Evolutionary conservation across 2,113 vertebrate species (phyloP).

Genomic region (Azemiops feae): DNA sequence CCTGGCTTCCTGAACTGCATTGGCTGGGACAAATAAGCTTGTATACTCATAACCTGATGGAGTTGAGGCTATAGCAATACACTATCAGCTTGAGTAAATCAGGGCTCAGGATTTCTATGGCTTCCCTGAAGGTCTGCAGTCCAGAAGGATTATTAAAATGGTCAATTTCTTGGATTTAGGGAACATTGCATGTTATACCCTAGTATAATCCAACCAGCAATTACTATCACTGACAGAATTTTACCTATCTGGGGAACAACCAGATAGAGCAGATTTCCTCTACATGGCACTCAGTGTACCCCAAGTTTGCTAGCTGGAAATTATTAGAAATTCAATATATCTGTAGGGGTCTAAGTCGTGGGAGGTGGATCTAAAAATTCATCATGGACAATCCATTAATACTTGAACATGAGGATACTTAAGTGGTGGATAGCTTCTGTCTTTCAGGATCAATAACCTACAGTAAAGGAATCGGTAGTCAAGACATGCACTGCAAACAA

Average conservation of each 20-base stretch:
- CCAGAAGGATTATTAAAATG: neutral
- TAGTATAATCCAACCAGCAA: neutral
- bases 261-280: neutral
- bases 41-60: neutral
- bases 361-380: neutral
- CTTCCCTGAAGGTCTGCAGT: neutral
- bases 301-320: neutral
- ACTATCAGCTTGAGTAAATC: neutral
- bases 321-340: neutral
- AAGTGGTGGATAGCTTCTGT: neutral
- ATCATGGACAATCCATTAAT: neutral
- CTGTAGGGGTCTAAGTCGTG: neutral
- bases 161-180: neutral
- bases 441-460: neutral
- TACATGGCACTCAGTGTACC: neutral
- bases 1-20: neutral
- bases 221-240: neutral
- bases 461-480: neutral
- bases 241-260: neutral
- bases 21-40: neutral
- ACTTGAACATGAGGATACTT: neutral
- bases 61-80: neutral
- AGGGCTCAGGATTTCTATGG: neutral
- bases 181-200: neutral
- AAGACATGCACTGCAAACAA: neutral